Percentiles rank a stretch among this genome's conserved stretches.
Evolutionary conservation across 2,888 invertebrate genomes (phyloP).

Genomic region (Calliphora vomitoria): DNA sequence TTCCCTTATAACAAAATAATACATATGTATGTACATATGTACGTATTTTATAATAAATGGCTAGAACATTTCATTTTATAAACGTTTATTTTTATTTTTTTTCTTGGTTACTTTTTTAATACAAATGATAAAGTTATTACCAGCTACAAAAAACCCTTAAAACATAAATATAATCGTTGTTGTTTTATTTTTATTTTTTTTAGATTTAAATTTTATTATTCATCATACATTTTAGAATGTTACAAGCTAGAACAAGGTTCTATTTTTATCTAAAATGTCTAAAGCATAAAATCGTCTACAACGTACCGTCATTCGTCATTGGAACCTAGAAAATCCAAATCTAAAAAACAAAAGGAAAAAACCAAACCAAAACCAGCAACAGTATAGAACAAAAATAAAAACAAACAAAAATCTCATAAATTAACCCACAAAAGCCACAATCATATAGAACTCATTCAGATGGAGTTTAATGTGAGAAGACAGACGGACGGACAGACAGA

Average conservation of each 20-base stretch:
- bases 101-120: conserved; percentile 8
- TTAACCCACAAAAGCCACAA: conserved; percentile 68
- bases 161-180: conserved; percentile 38
- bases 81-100: conserved; percentile 28
- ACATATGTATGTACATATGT: too few species aligned
- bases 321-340: conserved; percentile 39
- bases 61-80: conserved; percentile 13
- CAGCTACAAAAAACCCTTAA: conserved; percentile 50
- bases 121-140: conserved; percentile 65
- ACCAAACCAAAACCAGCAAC: conserved; percentile 9
- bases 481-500: conserved; percentile 33
- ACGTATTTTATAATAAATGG: conserved; percentile 45
- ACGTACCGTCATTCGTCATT: conserved; percentile 64
- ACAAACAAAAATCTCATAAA: conserved; percentile 66
- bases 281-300: conserved; percentile 56
- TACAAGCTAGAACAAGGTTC: conserved; percentile 16
- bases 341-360: conserved; percentile 21
- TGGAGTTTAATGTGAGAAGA: conserved; percentile 43
- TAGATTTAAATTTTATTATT: conserved; percentile 58
- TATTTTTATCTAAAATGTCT: conserved; percentile 43
- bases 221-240: conserved; percentile 46
- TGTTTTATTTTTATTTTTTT: conserved; percentile 15
- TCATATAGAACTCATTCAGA: conserved; percentile 49
- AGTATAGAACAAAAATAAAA: conserved; percentile 6
- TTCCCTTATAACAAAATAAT: not conserved